Percentiles rank a stretch among this genome's conserved stretches.
These are phyloP conservation scores for Polyommatus iphigenia DNA, from an alignment of 2,888 invertebrate species.

Conservation along the genomic window DNA sequence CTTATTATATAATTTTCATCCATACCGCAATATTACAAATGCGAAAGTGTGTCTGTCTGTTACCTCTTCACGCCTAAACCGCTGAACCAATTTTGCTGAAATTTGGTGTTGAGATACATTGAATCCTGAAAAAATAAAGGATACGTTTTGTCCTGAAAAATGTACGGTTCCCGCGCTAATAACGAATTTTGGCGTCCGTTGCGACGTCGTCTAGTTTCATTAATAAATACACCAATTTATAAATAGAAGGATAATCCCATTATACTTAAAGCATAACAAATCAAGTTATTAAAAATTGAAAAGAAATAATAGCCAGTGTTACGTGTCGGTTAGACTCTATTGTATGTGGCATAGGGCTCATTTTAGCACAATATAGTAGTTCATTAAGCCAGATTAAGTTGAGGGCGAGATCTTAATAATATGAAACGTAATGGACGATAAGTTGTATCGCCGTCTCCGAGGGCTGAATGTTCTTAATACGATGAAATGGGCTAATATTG, in stretches of 20 bases:
- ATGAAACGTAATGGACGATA: conserved; percentile 34
- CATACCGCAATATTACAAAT: no score
- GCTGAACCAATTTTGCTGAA: no score
- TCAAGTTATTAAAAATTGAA: not conserved
- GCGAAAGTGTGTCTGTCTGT: no score
- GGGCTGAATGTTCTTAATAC: conserved; percentile 34
- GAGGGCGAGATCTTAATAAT: conserved; percentile 34
- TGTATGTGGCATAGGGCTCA: not conserved
- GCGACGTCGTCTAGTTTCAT: not conserved
- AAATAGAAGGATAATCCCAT: not conserved
- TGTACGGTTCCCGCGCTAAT: no score
- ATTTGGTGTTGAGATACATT: no score
- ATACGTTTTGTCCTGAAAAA: no score
- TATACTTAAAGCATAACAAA: not conserved
- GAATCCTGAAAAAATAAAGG: no score
- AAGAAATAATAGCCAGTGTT: not conserved
- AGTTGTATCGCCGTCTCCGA: conserved; percentile 32
- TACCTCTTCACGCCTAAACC: no score
- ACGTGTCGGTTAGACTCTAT: not conserved
- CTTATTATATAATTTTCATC: no score
- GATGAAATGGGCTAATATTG: conserved; percentile 29
- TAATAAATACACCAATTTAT: not conserved
- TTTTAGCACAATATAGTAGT: not conserved
- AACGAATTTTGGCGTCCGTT: no score
- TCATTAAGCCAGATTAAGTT: conserved; percentile 27